Evolutionary conservation across 2,888 invertebrate species (phyloP), one percentile per base, ranked within the genome.

Genomic region (Diabrotica balteata): DNA sequence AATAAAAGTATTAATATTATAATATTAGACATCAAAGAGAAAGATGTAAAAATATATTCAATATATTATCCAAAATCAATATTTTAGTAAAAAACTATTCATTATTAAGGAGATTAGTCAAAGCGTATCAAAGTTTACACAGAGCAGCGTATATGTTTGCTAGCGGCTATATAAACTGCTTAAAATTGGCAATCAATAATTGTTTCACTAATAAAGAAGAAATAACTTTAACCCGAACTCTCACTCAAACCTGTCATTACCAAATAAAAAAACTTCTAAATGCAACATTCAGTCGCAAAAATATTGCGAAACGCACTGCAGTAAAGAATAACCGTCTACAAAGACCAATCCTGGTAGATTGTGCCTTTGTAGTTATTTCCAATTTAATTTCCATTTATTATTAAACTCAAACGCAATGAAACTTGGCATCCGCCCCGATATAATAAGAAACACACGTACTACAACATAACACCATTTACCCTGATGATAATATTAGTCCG

Each of bases 391-490:
- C 51, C 50, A 10, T 17, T 50, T 51, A 60, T 50, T 60, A 60
- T 52, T 50, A 51, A 22, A 50, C 44, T 60, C 22, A 11, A 50
- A 50, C 32, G 49, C 50, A 50, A 66, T 57, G 66, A 61, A 66
- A 60, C 45, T 66, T 43, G 57, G 32, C 61, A 45, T 53, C 43
- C 51, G 32, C 22, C 32, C n/a, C 17, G 32, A 46, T 64, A 65
- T 67, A 70, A 70, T 72, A 73, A 73, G 73, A 69, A 73, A 72
- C 66, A 68, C 61, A 69, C 67, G 69, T 65, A 70, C 70, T 71
- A 64, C 54, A 68, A 64, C 59, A 59, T 55, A 52, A 53, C 42
- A 61, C 57, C 45, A 32, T 32, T 59, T 17, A 17, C 11, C 8
- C 11, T 51, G 51, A 53, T 53, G 61, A 61, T 61, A 52, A 70